Evolutionary conservation across 2,113 vertebrate species (phyloP), one percentile per base, ranked within the genome.

Genomic region (Serinus canaria): DNA sequence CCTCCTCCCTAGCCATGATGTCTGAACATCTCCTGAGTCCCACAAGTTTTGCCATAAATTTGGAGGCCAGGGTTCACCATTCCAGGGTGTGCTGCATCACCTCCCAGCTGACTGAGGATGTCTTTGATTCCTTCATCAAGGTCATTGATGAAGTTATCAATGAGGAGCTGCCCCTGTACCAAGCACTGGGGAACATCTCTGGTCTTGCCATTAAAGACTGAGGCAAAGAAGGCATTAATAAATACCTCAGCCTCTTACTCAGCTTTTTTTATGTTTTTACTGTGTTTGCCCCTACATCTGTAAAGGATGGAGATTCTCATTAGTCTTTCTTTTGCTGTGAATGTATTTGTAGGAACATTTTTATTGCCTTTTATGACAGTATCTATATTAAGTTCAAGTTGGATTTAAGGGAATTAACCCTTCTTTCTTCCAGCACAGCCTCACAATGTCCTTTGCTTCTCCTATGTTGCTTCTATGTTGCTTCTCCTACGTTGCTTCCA

Each of bases 211-310:
- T 15, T 67, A n/a, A 43, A 62, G 6, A 18, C 3, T 7, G 59
- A 43, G 13, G 17, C 16, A 60, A 75, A 72, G 37, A 20, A 17
- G 24, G 4, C 37, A 14, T 44, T 39, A n/a, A 41, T 30, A n/a
- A 64, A 28, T 22, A 39, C 16, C 6, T 89, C 30, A 60, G n/a
- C 30, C 21, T 41, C 22, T 56, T 50, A 41, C 21, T 68, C 49
- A 58, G 4, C 9, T 9, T 41, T 53, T 59, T 89, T 15, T 2
- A 30, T 50, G 16, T 14, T 68, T 60, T 74, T 24, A 10, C 7
- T 35, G 0, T 56, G 11, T 33, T 67, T 68, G 5, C 6, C 2
- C 4, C 6, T 9, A 10, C 4, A 11, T 39, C 22, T 13, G 4
- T 15, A 30, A 41, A 75, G 22, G 37, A 15, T 28, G 8, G 15